These are phyloP conservation scores for Cynocephalus volans DNA, from an alignment of 2,113 vertebrate genomes.

Conservation along the genomic window DNA sequence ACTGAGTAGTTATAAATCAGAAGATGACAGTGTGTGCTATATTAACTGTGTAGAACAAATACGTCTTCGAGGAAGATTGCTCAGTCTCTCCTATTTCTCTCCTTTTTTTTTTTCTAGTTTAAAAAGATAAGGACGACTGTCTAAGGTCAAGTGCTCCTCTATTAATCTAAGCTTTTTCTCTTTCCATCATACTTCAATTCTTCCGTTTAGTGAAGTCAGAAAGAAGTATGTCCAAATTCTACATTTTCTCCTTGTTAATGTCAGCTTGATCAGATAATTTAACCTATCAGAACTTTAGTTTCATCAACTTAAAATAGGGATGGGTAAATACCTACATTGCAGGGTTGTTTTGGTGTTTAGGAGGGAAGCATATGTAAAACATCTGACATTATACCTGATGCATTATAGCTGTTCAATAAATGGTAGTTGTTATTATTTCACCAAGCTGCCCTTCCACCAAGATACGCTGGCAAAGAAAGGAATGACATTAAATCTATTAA, in stretches of 20 bases:
- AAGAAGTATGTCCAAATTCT: neutral
- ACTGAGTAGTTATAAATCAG: neutral
- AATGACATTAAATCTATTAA: slow-evolving; percentile 22
- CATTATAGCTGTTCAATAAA: neutral
- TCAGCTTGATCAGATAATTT: neutral
- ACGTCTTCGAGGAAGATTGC: neutral
- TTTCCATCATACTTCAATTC: neutral
- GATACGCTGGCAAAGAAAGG: neutral
- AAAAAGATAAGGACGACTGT: neutral
- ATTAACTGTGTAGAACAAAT: neutral
- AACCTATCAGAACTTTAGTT: neutral
- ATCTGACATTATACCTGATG: neutral
- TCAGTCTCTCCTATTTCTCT: neutral
- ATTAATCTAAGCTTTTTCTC: neutral
- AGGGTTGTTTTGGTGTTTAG: neutral
- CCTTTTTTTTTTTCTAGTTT: slow-evolving; percentile 19
- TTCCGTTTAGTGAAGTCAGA: slow-evolving; percentile 1
- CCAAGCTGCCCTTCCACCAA: neutral
- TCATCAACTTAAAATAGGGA: neutral
- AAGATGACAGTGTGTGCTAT: neutral
- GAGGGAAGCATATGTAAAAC: neutral
- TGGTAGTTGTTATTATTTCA: neutral
- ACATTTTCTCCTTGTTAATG: neutral
- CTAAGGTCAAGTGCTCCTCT: neutral
- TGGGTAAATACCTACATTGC: neutral